Percentiles rank a stretch among this genome's conserved stretches.
Evolutionary conservation across 2,113 vertebrate genomes (phyloP).

Genomic region (Pontoporia blainvillei): DNA sequence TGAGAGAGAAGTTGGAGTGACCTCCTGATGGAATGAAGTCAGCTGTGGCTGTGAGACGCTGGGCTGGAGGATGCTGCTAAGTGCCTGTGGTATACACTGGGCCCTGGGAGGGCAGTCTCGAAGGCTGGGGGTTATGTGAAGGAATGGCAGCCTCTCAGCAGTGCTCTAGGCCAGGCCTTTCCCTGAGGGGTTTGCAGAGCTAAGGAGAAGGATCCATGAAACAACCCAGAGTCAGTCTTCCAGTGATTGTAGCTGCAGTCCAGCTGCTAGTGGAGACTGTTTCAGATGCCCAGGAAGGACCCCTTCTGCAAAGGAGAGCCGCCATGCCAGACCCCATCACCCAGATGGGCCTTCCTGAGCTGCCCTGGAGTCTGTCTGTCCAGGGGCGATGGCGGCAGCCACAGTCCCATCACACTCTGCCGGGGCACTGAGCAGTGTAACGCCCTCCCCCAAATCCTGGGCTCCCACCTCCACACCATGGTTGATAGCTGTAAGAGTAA

Average conservation of each 20-base stretch:
- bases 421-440: not conserved
- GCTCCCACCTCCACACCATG: not conserved
- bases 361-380: not conserved
- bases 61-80: not conserved
- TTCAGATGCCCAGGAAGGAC: not conserved
- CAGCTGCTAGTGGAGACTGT: not conserved
- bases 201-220: not conserved
- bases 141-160: not conserved
- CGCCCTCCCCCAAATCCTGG: not conserved
- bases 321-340: not conserved
- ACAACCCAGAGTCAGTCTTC: not conserved
- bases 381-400: accelerated
- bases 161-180: not conserved
- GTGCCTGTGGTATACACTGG: not conserved
- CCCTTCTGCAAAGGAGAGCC: not conserved
- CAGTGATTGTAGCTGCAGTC: not conserved
- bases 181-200: not conserved
- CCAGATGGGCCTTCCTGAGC: not conserved
- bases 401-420: not conserved
- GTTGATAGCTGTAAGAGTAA: not conserved
- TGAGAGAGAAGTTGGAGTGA: not conserved
- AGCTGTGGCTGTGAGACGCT: not conserved
- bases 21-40: not conserved
- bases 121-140: not conserved
- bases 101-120: not conserved